Conservation (phyloP, 2,797 vertebrate species). For the Phoebastria nigripes region DNA sequence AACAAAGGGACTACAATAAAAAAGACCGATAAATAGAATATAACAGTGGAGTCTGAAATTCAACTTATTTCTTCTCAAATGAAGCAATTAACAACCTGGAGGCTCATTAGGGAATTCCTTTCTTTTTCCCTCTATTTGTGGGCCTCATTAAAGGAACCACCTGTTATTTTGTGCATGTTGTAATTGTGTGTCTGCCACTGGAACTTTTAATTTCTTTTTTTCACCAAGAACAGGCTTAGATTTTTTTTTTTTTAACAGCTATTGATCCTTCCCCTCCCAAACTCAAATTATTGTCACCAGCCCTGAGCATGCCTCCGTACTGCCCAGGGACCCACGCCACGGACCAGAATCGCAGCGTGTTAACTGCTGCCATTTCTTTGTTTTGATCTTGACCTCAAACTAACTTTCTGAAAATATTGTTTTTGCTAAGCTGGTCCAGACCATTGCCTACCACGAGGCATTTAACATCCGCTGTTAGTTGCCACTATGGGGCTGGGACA, state of each 20-base stretch:
- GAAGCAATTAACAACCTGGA: background rate
- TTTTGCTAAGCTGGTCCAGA: background rate
- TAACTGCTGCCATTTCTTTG: background rate
- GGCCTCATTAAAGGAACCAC: background rate
- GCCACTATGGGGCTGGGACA: background rate
- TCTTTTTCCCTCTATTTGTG: background rate
- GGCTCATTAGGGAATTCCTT: slow-evolving; percentile 20
- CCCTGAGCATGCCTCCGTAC: fast-evolving
- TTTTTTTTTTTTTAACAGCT: background rate
- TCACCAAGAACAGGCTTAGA: background rate
- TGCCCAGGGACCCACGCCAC: no score
- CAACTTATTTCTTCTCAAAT: slow-evolving; percentile 21
- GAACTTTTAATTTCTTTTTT: background rate
- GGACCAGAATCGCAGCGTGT: fast-evolving
- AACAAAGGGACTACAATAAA: slow-evolving; percentile 22
- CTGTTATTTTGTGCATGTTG: background rate
- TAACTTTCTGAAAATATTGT: background rate
- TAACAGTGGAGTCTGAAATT: slow-evolving; percentile 4
- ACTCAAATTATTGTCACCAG: background rate
- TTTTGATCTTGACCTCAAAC: background rate
- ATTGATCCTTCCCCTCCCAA: background rate
- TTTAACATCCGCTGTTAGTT: background rate
- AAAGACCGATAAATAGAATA: background rate
- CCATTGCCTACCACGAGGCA: background rate
- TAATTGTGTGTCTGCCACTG: background rate